phyloP scores from a whole-genome alignment of 2,888 invertebrate species.

The Cistogaster globosa region DNA sequence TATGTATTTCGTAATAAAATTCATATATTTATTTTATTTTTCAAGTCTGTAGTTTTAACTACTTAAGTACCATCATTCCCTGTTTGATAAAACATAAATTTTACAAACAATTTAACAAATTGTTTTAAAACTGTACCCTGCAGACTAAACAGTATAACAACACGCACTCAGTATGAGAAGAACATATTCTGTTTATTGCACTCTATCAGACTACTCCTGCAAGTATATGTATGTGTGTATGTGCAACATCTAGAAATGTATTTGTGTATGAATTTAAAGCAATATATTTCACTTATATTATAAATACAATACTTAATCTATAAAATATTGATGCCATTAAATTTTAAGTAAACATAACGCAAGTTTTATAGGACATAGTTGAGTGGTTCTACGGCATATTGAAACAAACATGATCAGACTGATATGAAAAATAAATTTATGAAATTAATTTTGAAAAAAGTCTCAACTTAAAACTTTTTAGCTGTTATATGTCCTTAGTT shows the following conservation, averaged over 20 bases:
- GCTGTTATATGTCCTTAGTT: no score
- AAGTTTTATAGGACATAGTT: background rate
- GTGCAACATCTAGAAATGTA: no score
- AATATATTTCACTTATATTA: background rate
- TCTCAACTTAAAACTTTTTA: no score
- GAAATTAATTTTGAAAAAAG: no score
- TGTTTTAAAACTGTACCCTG: conserved; percentile 66
- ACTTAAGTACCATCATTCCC: conserved; percentile 29
- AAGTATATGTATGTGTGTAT: background rate
- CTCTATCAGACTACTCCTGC: background rate
- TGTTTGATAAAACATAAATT: conserved; percentile 65
- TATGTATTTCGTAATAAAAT: background rate
- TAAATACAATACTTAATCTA: conserved; percentile 63
- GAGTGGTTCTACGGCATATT: background rate
- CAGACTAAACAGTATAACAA: conserved; percentile 39
- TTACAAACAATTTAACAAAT: conserved; percentile 73
- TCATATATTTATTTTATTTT: conserved; percentile 9
- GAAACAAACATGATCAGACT: no score
- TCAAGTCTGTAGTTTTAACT: conserved; percentile 4
- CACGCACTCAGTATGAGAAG: conserved; percentile 8
- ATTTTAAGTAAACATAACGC: background rate
- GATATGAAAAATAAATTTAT: no score
- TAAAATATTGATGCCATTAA: conserved; percentile 65
- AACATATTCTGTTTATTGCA: conserved; percentile 4
- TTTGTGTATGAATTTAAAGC: no score